Evolutionary conservation across 2,797 vertebrate genomes (phyloP).

Genomic region (Hipposideros larvatus): DNA sequence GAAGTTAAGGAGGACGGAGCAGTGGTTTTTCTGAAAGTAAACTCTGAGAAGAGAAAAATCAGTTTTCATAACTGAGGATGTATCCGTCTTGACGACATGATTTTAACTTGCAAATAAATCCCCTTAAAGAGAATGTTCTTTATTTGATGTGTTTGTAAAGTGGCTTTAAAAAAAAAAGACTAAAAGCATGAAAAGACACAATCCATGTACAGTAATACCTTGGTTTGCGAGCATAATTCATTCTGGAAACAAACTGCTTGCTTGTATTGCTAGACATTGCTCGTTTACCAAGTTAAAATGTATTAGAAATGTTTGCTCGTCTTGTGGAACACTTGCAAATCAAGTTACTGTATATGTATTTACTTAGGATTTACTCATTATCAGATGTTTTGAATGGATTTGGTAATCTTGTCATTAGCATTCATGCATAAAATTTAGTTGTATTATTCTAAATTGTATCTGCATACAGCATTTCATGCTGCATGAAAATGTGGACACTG

Average conservation of each 20-base stretch:
- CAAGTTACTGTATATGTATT: background rate
- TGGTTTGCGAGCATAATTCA: no score
- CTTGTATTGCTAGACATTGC: no score
- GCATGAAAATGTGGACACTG: background rate
- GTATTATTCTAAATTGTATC: conserved; percentile 48
- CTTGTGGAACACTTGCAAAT: no score
- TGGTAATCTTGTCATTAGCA: conserved; percentile 44
- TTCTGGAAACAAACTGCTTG: no score
- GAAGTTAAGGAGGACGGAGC: background rate
- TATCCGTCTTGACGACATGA: conserved; percentile 77
- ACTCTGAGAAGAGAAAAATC: conserved; percentile 79
- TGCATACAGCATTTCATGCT: background rate
- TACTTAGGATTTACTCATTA: conserved; percentile 63
- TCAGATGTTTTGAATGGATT: conserved; percentile 40
- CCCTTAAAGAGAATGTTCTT: conserved; percentile 77
- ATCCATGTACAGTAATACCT: background rate
- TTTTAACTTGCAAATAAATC: conserved; percentile 84
- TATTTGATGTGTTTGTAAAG: conserved; percentile 74
- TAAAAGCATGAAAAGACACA: conserved; percentile 59
- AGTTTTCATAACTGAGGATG: conserved; percentile 73
- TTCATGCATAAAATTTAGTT: background rate
- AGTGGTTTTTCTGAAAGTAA: conserved; percentile 75
- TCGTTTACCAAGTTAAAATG: no score
- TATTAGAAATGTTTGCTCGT: no score
- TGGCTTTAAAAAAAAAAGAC: background rate